Evolutionary conservation across 2,113 vertebrate genomes (phyloP).

Genomic region (Chionodraco myersi): DNA sequence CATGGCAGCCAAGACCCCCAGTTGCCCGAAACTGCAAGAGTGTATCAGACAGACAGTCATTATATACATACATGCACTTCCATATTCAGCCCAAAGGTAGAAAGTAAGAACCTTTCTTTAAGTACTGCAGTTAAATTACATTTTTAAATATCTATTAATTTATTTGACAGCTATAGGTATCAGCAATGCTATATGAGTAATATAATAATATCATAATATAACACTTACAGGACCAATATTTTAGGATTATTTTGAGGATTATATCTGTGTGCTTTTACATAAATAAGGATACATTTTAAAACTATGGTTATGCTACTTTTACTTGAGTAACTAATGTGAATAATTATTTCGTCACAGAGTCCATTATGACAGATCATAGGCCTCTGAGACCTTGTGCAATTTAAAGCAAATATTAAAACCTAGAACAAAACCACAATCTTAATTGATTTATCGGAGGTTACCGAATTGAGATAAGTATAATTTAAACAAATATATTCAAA

Average conservation of each 20-base stretch:
- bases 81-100: not conserved
- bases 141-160: no score
- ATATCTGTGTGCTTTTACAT: not conserved
- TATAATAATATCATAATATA: no score
- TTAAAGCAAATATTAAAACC: not conserved
- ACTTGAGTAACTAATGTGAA: not conserved
- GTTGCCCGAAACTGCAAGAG: conserved; percentile 86
- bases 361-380: not conserved
- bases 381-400: not conserved
- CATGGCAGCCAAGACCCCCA: conserved; percentile 94
- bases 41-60: conserved; percentile 15
- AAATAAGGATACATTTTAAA: not conserved
- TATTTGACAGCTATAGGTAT: not conserved
- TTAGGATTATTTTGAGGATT: not conserved
- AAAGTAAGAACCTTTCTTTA: not conserved
- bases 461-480: not conserved
- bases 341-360: not conserved
- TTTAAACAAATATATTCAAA: not conserved
- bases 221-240: not conserved
- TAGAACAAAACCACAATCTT: not conserved
- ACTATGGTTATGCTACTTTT: not conserved
- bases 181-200: no score
- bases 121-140: no score
- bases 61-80: not conserved
- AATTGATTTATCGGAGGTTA: not conserved